phyloP scores from a whole-genome alignment of 2,888 invertebrate genomes.

The Cosmorhoe ocellata region DNA sequence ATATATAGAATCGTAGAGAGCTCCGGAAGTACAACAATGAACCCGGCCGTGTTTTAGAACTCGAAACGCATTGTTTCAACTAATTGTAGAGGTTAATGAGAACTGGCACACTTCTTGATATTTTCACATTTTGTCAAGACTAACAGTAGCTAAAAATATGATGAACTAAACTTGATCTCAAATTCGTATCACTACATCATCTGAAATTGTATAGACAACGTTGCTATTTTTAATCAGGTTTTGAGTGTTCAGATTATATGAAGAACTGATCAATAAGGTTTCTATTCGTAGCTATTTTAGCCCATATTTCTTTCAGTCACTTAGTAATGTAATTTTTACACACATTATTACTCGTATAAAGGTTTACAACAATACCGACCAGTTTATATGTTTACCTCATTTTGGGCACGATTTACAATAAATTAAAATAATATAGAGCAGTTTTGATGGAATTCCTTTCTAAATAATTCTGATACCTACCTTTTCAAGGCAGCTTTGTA shows the following conservation, averaged over 20 bases:
- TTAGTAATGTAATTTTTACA: too few species aligned
- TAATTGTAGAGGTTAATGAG: conserved; percentile 36
- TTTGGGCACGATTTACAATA: conserved; percentile 18
- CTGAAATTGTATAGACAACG: too few species aligned
- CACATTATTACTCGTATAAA: too few species aligned
- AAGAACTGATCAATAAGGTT: too few species aligned
- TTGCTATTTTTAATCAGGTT: too few species aligned
- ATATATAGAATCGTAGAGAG: conserved; percentile 26
- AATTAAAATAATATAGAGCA: conserved; percentile 14
- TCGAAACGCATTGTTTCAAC: conserved; percentile 38
- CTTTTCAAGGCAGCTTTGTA: conserved; percentile 36
- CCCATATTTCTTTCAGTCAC: too few species aligned
- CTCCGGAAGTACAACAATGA: conserved; percentile 37
- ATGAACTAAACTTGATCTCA: too few species aligned
- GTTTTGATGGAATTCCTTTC: conserved; percentile 24
- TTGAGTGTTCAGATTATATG: too few species aligned
- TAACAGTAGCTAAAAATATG: neutral
- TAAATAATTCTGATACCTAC: conserved; percentile 34
- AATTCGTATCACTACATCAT: too few species aligned
- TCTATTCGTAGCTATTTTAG: too few species aligned
- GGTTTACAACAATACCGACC: too few species aligned
- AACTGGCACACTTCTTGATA: conserved; percentile 31
- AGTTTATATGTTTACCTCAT: neutral
- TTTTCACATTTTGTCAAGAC: conserved; percentile 19
- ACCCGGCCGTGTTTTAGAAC: conserved; percentile 31